Evolutionary conservation across 2,797 vertebrate species (phyloP).

Genomic region (Anomalospiza imberbis): DNA sequence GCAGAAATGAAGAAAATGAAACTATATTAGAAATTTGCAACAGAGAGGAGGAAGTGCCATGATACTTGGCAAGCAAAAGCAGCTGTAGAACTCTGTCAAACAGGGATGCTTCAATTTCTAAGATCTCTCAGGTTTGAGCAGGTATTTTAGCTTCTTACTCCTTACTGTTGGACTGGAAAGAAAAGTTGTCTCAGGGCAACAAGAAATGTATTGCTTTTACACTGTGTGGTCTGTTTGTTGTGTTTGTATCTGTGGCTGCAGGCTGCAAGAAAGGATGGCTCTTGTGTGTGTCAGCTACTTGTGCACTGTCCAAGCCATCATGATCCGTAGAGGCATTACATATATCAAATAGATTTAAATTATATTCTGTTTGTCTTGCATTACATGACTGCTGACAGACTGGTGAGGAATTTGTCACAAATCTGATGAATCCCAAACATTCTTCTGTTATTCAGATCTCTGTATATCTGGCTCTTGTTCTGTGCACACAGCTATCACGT

Average conservation of each 20-base stretch:
- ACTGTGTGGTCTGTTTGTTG: not conserved
- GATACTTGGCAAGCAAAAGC: not conserved
- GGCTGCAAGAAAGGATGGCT: not conserved
- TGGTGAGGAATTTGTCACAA: not conserved
- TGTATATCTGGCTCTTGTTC: not conserved
- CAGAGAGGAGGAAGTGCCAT: not conserved
- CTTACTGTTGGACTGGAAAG: not conserved
- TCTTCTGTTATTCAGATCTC: not conserved
- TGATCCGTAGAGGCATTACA: not conserved
- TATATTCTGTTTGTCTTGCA: not conserved
- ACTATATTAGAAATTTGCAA: not conserved
- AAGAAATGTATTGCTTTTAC: not conserved
- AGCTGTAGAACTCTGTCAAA: not conserved
- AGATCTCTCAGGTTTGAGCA: not conserved
- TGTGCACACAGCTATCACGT: not conserved
- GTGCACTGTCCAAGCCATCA: not conserved
- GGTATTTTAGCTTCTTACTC: not conserved
- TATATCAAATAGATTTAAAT: not conserved
- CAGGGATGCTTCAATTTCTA: not conserved
- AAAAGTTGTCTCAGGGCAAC: not conserved
- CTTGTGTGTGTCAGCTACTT: not conserved
- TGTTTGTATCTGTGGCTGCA: not conserved
- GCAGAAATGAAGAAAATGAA: not conserved
- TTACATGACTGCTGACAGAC: accelerated
- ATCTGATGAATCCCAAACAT: not conserved